A percentile compares a stretch with the other conserved stretches of the same genome.
These are phyloP conservation scores for Myoxocephalus aenaeus DNA, from an alignment of 2,797 vertebrate genomes.

Conservation along the genomic window DNA sequence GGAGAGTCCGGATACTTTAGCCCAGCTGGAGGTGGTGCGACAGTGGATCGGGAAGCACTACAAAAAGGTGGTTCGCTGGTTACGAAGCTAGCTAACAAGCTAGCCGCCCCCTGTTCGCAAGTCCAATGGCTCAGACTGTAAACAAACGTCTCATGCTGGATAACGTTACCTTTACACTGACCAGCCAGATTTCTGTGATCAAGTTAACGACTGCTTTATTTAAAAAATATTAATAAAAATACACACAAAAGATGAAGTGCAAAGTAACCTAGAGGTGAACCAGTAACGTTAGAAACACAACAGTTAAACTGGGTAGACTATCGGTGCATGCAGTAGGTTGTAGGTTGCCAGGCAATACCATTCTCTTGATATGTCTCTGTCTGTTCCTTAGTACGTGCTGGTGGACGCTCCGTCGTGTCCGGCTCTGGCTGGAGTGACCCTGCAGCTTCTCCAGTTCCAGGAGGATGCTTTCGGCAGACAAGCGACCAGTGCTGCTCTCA, in stretches of 20 bases:
- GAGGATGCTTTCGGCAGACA: slow-evolving; percentile 96
- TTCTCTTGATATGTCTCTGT: neutral
- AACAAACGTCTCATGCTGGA: slow-evolving; percentile 60
- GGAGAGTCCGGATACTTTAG: slow-evolving; percentile 92
- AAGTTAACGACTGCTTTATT: neutral
- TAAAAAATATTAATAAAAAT: neutral
- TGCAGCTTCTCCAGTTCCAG: slow-evolving; percentile 97
- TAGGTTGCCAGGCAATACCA: neutral
- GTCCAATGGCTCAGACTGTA: slow-evolving; percentile 51
- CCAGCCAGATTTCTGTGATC: neutral
- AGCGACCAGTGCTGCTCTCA: slow-evolving; percentile 89
- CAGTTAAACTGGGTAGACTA: neutral
- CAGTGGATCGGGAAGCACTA: slow-evolving; percentile 95
- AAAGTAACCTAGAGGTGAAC: neutral
- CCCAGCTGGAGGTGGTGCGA: slow-evolving; percentile 91
- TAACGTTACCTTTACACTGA: slow-evolving; percentile 15
- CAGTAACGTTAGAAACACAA: neutral
- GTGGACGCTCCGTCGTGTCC: slow-evolving; percentile 95
- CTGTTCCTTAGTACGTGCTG: slow-evolving; percentile 87
- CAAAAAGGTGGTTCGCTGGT: slow-evolving; percentile 90
- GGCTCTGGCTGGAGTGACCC: slow-evolving; percentile 89
- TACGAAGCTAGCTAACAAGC: slow-evolving; percentile 41
- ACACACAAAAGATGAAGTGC: neutral
- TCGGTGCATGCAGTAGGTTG: neutral
- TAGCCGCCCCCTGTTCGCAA: slow-evolving; percentile 62